phyloP scores from a whole-genome alignment of 2,888 invertebrate genomes.

The Orthonychiurus folsomi region DNA sequence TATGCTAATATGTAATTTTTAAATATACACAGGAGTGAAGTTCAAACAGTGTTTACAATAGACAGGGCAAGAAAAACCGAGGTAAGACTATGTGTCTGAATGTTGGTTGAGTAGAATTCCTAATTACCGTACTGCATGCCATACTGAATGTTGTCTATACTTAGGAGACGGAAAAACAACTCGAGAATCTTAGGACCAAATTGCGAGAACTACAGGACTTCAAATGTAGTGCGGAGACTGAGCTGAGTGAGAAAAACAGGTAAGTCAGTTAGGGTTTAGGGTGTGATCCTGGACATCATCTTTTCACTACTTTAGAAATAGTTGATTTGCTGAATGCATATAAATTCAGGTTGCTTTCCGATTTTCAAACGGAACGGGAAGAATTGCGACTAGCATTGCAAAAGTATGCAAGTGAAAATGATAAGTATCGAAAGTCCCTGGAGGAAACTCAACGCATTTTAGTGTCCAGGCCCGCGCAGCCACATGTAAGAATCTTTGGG shows the following conservation, averaged over 20 bases:
- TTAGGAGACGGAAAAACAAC: conserved; percentile 7
- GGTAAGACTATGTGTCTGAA: conserved; percentile 18
- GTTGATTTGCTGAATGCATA: no score
- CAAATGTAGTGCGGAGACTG: neutral
- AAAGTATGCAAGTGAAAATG: conserved; percentile 29
- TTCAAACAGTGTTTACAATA: conserved; percentile 36
- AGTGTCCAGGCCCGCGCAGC: no score
- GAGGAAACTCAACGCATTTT: conserved; percentile 30
- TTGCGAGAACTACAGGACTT: neutral
- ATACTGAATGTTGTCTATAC: neutral
- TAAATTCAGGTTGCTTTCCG: conserved; percentile 10
- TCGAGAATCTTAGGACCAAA: neutral
- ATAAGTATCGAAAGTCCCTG: conserved; percentile 28
- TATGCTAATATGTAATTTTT: no score
- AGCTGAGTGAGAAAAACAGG: conserved; percentile 8
- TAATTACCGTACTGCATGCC: no score
- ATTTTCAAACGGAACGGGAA: conserved; percentile 30
- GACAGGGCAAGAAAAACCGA: conserved; percentile 31
- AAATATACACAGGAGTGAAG: conserved; percentile 36
- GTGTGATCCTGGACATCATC: neutral
- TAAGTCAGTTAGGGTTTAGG: neutral
- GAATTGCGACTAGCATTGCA: conserved; percentile 24
- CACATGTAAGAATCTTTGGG: no score
- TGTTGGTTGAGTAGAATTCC: no score
- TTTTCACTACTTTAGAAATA: no score